Percentiles rank a stretch among this genome's conserved stretches.
phyloP scores from a whole-genome alignment of 2,888 invertebrate genomes.

The Agrenia bidenticulata region DNA sequence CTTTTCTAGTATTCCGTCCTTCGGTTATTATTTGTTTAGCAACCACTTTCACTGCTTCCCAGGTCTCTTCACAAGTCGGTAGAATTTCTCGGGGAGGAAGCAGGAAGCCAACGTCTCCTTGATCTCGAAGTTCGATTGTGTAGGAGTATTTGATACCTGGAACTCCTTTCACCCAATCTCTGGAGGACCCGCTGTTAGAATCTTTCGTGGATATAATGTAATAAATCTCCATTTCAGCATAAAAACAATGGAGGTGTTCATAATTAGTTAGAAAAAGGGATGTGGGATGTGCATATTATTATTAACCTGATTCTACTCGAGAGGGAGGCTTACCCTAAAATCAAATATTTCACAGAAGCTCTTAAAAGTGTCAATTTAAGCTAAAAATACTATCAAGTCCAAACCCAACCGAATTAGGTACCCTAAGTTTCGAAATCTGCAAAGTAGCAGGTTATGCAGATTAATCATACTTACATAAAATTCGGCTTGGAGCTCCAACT shows the following conservation, averaged over 20 bases:
- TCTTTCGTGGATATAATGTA: slow-evolving; percentile 25
- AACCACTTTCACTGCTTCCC: slow-evolving; percentile 50
- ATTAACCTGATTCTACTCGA: no score
- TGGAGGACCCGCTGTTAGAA: slow-evolving; percentile 57
- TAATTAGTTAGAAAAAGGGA: no score
- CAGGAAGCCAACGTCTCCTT: slow-evolving; percentile 55
- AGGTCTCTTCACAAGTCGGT: slow-evolving; percentile 47
- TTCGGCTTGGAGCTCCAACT: slow-evolving; percentile 58
- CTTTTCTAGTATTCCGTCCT: neutral
- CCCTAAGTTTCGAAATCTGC: no score
- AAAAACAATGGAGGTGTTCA: no score
- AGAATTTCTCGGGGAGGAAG: slow-evolving; percentile 45
- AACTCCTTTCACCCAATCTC: slow-evolving; percentile 59
- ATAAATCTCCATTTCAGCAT: neutral
- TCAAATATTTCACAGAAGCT: no score
- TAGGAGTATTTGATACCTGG: slow-evolving; percentile 58
- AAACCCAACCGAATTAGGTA: no score
- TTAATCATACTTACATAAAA: slow-evolving; percentile 50
- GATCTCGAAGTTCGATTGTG: slow-evolving; percentile 59
- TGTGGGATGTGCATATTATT: no score
- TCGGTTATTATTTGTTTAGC: slow-evolving; percentile 30
- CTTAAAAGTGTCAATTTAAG: neutral
- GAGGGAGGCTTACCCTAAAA: no score
- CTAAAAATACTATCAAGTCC: neutral
- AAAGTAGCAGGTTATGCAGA: neutral